Evolutionary conservation across 2,888 invertebrate species (phyloP), one percentile per base, ranked within the genome.

Genomic region (Pachydiplax longipennis): DNA sequence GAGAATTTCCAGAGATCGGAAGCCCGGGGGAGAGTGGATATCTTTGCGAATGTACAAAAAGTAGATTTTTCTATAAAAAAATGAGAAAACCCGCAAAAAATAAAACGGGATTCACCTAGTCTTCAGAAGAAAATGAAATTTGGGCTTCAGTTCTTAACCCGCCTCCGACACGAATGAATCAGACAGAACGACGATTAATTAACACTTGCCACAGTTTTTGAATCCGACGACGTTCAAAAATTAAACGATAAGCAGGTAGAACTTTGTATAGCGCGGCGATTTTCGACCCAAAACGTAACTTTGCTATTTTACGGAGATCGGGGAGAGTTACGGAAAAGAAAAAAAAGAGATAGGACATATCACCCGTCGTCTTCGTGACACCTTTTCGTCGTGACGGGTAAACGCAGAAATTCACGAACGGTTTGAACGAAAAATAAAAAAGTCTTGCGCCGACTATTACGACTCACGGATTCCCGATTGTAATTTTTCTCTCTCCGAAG

Each of bases 21-120:
- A 65, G 65, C 65, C 73, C 73, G n/a, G 8, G 83, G 22, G 61
- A 31, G 87, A 87, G 87, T 87, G 58, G 61, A 87, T 61, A 13
- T 87, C 87, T 87, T 87, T 87, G 58, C 61, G 61, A 61, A 87
- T 61, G 87, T 87, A 87, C 87, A 87, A 87, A 87, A 61, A 37
- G 58, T 37, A 53, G 61, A 65, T 87, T 87, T 80, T 87, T 87
- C 18, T 58, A 61, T 22, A 65, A 37, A 87, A n/a, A 61, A 87
- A 37, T 31, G n/a, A 15, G 31, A 37, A 37, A 87, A 87, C n/a
- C n/a, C 12, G 37, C 2, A 37, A 22, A 37, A 87, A 35, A 61
- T 37, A 65, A 87, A 44, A 83, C 22, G 40, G 58, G 61, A n/a
- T 87, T 65, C 31, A 48, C 58, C 87, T 87, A 87, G 87, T 87